Base-by-base conservation (phyloP, 1,140 invertebrate genomes). In the Ceratoteleas bidentatus region DNA sequence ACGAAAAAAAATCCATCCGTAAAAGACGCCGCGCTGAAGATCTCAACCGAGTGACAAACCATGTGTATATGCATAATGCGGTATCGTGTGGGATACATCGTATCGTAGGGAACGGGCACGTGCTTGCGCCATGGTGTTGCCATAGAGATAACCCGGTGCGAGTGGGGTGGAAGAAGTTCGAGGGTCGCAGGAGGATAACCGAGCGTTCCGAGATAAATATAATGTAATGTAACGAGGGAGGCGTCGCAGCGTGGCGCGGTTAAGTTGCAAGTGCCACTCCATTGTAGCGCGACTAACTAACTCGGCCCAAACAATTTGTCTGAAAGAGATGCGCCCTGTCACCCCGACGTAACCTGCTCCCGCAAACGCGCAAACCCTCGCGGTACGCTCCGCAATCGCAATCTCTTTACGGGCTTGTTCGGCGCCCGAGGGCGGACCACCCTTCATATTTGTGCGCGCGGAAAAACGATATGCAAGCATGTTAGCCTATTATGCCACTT, bases 271-370 rank as follows among this genome's bases (percentile, higher is more conserved):
- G 89, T 89, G 88, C 85, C 88, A 88, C 86, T 89, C 88, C 83
- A 90, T 90, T 90, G 89, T 85, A 84, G 87, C 84, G 73, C 87
- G 85, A 87, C 89, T 89, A 90, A 90, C 87, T 87, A 88, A 89
- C 89, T 88, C 88, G 85, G 86, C 87, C 88, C 87, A 89, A 90
- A 90, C 89, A 90, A 90, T 90, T 90, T 90, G 89, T 90, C 87
- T 85, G 80, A 82, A 85, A 81, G 85, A 86, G 81, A 85, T 75
- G 83, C 83, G 82, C 76, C 79, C 84, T 84, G 82, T 81, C 80
- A 81, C 80, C 73, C 83, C 80, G 78, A 81, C 58, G 61, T 80
- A 78, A 83, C 75, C 73, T 83, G 76, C 73, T 78, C 70, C 74
- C 50, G 70, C 74, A 72, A 80, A 40, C 81, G 75, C 78, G 40